These are phyloP conservation scores for Colletes collaris DNA, from an alignment of 2,888 invertebrate species.

Conservation along the genomic window DNA sequence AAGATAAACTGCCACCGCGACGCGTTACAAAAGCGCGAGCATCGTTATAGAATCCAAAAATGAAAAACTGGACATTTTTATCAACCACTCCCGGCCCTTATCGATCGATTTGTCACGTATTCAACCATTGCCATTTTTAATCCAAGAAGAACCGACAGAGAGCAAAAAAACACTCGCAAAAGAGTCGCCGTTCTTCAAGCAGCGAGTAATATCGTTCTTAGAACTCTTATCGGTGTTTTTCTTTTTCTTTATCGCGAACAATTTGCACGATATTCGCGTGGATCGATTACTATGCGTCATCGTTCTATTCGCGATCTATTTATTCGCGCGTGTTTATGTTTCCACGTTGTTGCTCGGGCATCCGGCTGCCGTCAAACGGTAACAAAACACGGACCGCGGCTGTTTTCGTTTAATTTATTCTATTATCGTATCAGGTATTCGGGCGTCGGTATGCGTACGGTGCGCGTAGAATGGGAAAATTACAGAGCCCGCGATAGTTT, in stretches of 20 bases:
- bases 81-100: background rate
- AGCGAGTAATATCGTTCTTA: too few relatives aligned
- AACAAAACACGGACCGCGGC: background rate
- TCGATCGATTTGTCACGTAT: slow-evolving; percentile 16
- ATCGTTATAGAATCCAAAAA: slow-evolving; percentile 21
- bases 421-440: slow-evolving; percentile 10
- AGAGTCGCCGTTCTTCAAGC: too few relatives aligned
- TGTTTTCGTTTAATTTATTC: background rate
- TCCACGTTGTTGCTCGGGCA: background rate
- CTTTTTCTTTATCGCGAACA: background rate
- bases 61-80: background rate
- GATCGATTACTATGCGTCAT: background rate
- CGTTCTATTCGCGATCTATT: background rate
- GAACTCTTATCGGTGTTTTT: too few relatives aligned
- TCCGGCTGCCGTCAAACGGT: background rate
- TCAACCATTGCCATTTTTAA: background rate
- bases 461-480: background rate
- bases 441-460: background rate
- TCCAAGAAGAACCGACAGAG: too few relatives aligned
- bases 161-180: too few relatives aligned
- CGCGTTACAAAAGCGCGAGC: slow-evolving; percentile 26
- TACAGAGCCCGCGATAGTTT: slow-evolving; percentile 18
- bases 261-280: background rate
- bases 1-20: slow-evolving; percentile 38
- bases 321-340: background rate